Evolutionary conservation across 2,888 invertebrate genomes (phyloP), one percentile per base, ranked within the genome.

Genomic region (Troilus luridus): DNA sequence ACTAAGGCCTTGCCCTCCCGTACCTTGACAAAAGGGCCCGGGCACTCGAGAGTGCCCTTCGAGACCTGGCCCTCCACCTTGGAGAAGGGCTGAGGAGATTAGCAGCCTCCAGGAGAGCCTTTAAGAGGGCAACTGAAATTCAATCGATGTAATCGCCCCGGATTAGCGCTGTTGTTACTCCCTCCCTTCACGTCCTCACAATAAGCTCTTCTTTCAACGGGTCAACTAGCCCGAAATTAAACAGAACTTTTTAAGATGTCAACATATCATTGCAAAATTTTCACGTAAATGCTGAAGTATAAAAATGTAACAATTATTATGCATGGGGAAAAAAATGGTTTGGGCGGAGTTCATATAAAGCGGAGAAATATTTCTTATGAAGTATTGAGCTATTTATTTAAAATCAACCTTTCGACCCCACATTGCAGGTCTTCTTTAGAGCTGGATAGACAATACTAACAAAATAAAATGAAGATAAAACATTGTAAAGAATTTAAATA

Each of bases 131-230:
- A 88, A 58, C 60, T 64, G 88, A 88, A 88, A 88, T 88, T 88
- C 62, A 62, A 88, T 88, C 88, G 88, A 64, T 88, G 88, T 88
- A 88, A 88, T 88, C 88, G 88, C 60, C 60, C 27, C 60, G 88
- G 88, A 88, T 88, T 88, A 88, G 41, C 27, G 85, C 56, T 85
- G 85, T 85, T 85, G 85, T 85, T n/a, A 58, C 56, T 58, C n/a
- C 81, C 21, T 85, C 56, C 11, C 41, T 56, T 21, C 11, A 19
- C 56, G 10, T 5, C 12, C 54, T 85, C 7, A 85, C 56, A 85
- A 85, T 85, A 85, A 56, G 85, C 85, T n/a, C n/a, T 81, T n/a
- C 72, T 72, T 77, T 77, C 72, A 27, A 41, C 24, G 72, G 41
- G 72, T 27, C 72, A 77, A 77, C 72, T 77, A 77, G 14, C 72